Evolutionary conservation across 2,797 vertebrate genomes (phyloP).

Genomic region (Cyprinella venusta): DNA sequence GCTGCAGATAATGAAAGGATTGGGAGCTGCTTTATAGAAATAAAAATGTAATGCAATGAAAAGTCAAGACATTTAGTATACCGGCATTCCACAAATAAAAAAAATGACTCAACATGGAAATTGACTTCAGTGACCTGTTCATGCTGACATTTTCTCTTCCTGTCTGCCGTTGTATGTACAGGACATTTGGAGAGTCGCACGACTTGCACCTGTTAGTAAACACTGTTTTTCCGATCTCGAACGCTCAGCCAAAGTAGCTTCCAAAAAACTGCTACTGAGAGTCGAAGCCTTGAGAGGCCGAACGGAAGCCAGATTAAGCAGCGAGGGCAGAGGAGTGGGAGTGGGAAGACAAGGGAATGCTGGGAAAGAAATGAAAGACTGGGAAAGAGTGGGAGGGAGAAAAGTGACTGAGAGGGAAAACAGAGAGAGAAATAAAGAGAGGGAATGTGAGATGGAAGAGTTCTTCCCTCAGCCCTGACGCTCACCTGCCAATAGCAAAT

Average conservation of each 20-base stretch:
- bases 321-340: conserved; percentile 18
- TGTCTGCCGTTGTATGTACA: not conserved
- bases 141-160: conserved; percentile 1
- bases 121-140: not conserved
- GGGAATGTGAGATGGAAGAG: conserved; percentile 62
- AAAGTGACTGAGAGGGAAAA: conserved; percentile 12
- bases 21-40: conserved; percentile 6
- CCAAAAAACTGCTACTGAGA: conserved; percentile 11
- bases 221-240: conserved; percentile 16
- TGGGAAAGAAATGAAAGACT: conserved; percentile 27
- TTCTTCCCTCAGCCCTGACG: conserved; percentile 63
- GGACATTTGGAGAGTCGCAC: not conserved
- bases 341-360: conserved; percentile 27
- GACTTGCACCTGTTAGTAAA: conserved; percentile 11
- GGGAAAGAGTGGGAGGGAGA: conserved; percentile 29
- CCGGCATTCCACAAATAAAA: conserved; percentile 17
- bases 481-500: conserved; percentile 77
- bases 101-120: not conserved
- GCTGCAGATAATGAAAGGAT: not conserved
- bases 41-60: not conserved
- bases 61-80: not conserved
- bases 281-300: conserved; percentile 7
- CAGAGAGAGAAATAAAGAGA: conserved; percentile 27
- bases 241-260: conserved; percentile 6
- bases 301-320: conserved; percentile 7